These are phyloP conservation scores for Numenius arquata DNA, from an alignment of 2,113 vertebrate genomes.

Conservation along the genomic window DNA sequence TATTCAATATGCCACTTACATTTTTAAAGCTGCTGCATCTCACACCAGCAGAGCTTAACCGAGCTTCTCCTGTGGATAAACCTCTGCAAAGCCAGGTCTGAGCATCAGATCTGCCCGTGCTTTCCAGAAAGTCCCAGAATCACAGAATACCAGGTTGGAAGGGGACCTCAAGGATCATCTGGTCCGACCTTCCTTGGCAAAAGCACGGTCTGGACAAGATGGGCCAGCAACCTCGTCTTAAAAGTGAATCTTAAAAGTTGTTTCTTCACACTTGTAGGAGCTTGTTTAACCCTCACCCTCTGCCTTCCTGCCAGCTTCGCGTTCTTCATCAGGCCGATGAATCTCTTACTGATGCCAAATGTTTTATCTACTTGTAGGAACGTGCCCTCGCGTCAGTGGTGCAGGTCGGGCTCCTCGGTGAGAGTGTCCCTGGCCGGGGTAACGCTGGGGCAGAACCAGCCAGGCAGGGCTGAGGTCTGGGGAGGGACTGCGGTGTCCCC, in stretches of 20 bases:
- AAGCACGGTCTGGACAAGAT: neutral
- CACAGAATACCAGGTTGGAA: neutral
- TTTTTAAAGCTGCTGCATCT: neutral
- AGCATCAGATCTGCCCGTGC: fast-evolving
- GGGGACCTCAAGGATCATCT: neutral
- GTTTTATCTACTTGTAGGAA: neutral
- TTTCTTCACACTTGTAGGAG: neutral
- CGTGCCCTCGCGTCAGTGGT: fast-evolving
- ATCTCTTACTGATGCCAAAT: neutral
- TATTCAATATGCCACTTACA: neutral
- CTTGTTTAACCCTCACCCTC: neutral
- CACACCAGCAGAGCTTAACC: fast-evolving
- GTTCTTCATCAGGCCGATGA: fast-evolving
- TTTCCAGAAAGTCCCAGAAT: neutral
- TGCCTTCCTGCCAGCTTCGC: neutral
- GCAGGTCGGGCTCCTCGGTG: neutral
- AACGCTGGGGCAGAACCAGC: fast-evolving
- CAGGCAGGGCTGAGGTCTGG: neutral
- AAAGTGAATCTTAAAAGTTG: neutral
- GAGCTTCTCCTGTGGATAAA: neutral
- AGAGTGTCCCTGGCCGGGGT: neutral
- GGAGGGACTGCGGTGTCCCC: fast-evolving
- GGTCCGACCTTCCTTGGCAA: neutral
- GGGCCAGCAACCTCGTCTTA: neutral
- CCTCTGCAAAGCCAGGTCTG: neutral